These are phyloP conservation scores for Caerostris extrusa DNA, from an alignment of 1,140 invertebrate species.

Conservation along the genomic window DNA sequence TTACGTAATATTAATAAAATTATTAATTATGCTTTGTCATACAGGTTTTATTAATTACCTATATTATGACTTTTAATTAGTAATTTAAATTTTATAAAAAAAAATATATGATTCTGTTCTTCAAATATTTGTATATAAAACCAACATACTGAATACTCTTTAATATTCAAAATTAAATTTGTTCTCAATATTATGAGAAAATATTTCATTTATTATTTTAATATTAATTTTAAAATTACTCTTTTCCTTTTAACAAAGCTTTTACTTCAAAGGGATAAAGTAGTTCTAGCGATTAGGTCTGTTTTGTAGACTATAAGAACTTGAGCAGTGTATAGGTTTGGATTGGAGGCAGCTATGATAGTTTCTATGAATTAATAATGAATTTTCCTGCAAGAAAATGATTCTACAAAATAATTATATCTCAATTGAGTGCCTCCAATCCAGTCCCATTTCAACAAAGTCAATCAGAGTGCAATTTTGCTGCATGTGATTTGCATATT, in stretches of 20 bases:
- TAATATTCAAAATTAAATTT: neutral
- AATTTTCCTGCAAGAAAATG: neutral
- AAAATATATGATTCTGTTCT: neutral
- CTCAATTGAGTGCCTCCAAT: conserved; percentile 29
- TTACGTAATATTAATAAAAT: too few species aligned
- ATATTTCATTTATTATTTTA: neutral
- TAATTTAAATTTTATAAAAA: too few species aligned
- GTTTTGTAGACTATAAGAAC: conserved; percentile 33
- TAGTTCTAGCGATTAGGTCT: conserved; percentile 54
- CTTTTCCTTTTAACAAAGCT: conserved; percentile 4
- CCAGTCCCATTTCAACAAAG: conserved; percentile 42
- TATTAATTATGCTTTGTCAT: too few species aligned
- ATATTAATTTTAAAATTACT: neutral
- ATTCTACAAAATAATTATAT: neutral
- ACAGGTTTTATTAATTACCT: too few species aligned
- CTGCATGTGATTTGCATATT: conserved; percentile 78
- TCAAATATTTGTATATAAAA: neutral
- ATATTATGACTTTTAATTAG: too few species aligned
- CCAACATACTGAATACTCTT: neutral
- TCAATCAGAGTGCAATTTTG: conserved; percentile 76
- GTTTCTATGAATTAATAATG: neutral
- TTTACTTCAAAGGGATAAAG: conserved; percentile 77
- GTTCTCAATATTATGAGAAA: neutral
- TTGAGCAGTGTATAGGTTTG: conserved; percentile 63
- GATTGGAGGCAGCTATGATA: conserved; percentile 58